These are phyloP conservation scores for Chionodraco myersi DNA, from an alignment of 2,113 vertebrate species.

Conservation along the genomic window DNA sequence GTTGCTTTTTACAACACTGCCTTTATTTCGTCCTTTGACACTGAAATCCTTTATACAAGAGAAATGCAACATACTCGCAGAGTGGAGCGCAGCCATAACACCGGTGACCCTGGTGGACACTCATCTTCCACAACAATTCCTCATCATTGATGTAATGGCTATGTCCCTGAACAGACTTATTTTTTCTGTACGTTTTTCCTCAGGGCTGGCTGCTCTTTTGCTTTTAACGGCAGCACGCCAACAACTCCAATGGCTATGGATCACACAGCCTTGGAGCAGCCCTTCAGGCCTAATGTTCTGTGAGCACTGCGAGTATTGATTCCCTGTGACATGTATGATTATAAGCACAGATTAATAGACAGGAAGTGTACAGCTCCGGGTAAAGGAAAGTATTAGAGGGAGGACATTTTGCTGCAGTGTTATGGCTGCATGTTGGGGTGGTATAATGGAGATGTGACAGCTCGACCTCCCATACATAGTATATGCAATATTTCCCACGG, in stretches of 20 bases:
- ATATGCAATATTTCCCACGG: constrained; percentile 12
- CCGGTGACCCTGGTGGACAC: constrained; percentile 53
- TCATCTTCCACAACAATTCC: constrained; percentile 47
- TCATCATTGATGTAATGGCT: constrained; percentile 61
- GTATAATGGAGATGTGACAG: constrained; percentile 58
- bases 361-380: constrained; percentile 57
- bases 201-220: constrained; percentile 39
- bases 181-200: constrained; percentile 37
- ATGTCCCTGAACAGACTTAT: constrained; percentile 59
- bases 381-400: constrained; percentile 43
- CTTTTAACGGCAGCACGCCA: constrained; percentile 35
- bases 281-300: constrained; percentile 65
- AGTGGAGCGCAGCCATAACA: constrained; percentile 26
- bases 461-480: constrained; percentile 47
- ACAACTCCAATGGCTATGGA: constrained; percentile 64
- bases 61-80: constrained; percentile 16
- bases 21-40: constrained; percentile 14
- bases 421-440: constrained; percentile 42
- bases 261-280: constrained; percentile 73
- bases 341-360: constrained; percentile 78
- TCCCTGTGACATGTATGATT: constrained; percentile 67
- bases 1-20: constrained; percentile 21
- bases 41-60: constrained; percentile 27
- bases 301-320: constrained; percentile 72
- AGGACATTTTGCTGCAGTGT: constrained; percentile 37